Evolutionary conservation across 1,140 invertebrate species (phyloP), one percentile per base, ranked within the genome.

Genomic region (Caenorhabditis inopinata): DNA sequence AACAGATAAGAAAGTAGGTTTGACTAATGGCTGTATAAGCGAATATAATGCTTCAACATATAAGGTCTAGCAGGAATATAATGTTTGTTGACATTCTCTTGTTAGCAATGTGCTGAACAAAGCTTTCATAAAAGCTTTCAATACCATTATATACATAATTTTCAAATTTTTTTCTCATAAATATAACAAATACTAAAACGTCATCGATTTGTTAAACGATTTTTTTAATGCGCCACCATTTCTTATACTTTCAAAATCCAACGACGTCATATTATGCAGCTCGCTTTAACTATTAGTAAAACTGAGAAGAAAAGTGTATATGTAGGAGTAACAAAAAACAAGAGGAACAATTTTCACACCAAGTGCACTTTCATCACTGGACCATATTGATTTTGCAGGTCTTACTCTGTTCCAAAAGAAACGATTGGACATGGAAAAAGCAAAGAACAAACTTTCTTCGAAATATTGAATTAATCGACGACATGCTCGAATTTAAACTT

Each of bases 361-460:
- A n/a, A n/a, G n/a, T n/a, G n/a, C 38, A 42, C 38, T 42, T 42
- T 42, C 38, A 42, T 25, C 32, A 42, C 58, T 68, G 58, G n/a
- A 68, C 29, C 58, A 7, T 29, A 68, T 68, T n/a, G 58, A 68
- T 68, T 68, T 68, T 68, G 58, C 58, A 68, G 58, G 58, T 68
- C 58, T 18, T 68, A 18, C 32, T 68, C 16, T 68, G 58, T 68
- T 68, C 58, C 18, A 68, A 68, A n/a, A 68, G n/a, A 68, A 32
- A 68, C 58, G 23, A 68, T 21, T 68, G 58, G 58, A 68, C 58
- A 9, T 68, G 58, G 58, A 68, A 68, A 68, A 38, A 68, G 21
- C 58, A 68, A 11, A 68, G 38, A 21, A 38, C 11, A 16, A 42
- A 42, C 21, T 68, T 68, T 16, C 4, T 11, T n/a, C 35, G 38